Conservation (phyloP, 2,113 vertebrate genomes). For the Panthera uncia region DNA sequence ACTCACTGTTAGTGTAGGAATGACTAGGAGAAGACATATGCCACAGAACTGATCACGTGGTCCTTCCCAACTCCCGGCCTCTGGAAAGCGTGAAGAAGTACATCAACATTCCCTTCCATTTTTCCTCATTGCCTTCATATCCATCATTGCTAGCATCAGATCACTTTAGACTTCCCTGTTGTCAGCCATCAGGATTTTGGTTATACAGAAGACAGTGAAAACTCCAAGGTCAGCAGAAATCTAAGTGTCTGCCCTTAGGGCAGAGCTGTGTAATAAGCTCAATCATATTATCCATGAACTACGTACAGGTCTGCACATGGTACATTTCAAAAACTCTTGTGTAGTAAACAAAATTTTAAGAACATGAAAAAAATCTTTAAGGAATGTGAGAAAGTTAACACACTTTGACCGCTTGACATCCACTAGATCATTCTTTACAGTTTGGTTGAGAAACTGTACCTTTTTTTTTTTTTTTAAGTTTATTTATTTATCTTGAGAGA, state of each 20-base stretch:
- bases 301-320: not conserved
- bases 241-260: accelerated
- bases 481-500: no score
- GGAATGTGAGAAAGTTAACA: not conserved
- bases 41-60: not conserved
- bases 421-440: not conserved
- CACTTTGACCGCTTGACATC: not conserved
- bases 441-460: not conserved
- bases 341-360: not conserved
- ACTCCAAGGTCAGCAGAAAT: not conserved
- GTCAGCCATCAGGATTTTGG: not conserved
- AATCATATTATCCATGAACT: accelerated
- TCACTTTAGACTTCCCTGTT: not conserved
- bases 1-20: not conserved
- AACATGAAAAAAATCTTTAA: not conserved
- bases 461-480: not conserved
- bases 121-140: not conserved
- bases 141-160: not conserved
- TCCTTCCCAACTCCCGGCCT: not conserved
- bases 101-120: not conserved
- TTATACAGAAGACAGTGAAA: not conserved
- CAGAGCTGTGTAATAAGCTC: not conserved
- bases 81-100: no score
- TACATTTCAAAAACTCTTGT: not conserved
- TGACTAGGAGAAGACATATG: not conserved